These are phyloP conservation scores for Mormyrus proboscirostris DNA, from an alignment of 2,797 vertebrate species.

Conservation along the genomic window DNA sequence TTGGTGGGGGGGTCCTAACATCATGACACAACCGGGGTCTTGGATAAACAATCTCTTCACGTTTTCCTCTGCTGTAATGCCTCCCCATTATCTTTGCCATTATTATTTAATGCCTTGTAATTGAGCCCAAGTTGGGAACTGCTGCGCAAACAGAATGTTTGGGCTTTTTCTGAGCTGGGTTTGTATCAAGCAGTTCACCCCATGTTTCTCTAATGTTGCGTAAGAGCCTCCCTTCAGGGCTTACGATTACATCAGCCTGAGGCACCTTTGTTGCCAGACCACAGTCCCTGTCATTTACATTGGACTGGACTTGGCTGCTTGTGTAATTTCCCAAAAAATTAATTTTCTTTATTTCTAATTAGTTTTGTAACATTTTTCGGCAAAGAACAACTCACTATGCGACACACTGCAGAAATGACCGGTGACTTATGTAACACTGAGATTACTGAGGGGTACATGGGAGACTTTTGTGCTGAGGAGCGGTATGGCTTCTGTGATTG, in stretches of 20 bases:
- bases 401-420: background rate
- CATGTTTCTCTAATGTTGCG: background rate
- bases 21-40: slow-evolving; percentile 23
- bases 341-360: background rate
- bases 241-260: background rate
- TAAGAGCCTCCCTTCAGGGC: background rate
- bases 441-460: background rate
- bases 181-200: background rate
- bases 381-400: background rate
- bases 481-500: background rate
- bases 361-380: background rate
- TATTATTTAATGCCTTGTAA: slow-evolving; percentile 6
- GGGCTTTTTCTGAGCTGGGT: background rate
- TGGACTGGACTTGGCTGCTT: background rate
- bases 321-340: background rate
- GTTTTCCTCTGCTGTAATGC: background rate
- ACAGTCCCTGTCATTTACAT: background rate
- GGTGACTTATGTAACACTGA: background rate
- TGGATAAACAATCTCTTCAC: slow-evolving; percentile 7
- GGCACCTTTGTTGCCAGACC: background rate
- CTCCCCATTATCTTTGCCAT: background rate
- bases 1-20: background rate
- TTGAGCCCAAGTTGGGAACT: background rate
- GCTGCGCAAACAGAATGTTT: background rate
- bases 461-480: background rate